phyloP scores from a whole-genome alignment of 2,113 vertebrate species.

The Sinocyclocheilus anophthalmus region DNA sequence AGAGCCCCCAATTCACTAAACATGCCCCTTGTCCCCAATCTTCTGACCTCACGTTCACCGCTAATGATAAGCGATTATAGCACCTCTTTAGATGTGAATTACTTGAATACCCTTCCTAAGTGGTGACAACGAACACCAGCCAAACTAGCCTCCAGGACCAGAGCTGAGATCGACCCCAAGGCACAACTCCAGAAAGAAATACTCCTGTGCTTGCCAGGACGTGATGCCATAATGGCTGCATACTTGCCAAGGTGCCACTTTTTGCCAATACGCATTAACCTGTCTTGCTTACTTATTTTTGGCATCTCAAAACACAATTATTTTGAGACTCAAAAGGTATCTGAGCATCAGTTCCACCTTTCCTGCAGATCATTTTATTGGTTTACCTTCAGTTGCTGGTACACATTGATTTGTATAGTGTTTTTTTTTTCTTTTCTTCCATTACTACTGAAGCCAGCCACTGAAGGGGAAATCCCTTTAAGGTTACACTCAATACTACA shows the following conservation, averaged over 20 bases:
- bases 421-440: too few relatives aligned
- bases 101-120: constrained; percentile 2
- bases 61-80: constrained; percentile 7
- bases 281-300: neutral
- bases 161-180: constrained; percentile 13
- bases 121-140: neutral
- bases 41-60: neutral
- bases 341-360: neutral
- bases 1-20: too few relatives aligned
- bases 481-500: too few relatives aligned
- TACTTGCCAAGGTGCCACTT: constrained; percentile 24
- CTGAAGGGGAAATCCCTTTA: too few relatives aligned
- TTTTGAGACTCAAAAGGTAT: neutral
- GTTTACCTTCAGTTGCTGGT: too few relatives aligned
- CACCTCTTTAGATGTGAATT: constrained; percentile 8
- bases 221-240: neutral
- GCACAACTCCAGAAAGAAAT: constrained; percentile 16
- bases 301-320: neutral
- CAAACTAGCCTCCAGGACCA: constrained; percentile 12
- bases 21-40: too few relatives aligned
- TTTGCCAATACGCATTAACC: constrained; percentile 4
- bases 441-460: too few relatives aligned
- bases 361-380: neutral
- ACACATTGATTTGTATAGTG: too few relatives aligned
- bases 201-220: neutral